Conservation (phyloP, 1,140 invertebrate species). For the Macrocentrus cingulum region DNA sequence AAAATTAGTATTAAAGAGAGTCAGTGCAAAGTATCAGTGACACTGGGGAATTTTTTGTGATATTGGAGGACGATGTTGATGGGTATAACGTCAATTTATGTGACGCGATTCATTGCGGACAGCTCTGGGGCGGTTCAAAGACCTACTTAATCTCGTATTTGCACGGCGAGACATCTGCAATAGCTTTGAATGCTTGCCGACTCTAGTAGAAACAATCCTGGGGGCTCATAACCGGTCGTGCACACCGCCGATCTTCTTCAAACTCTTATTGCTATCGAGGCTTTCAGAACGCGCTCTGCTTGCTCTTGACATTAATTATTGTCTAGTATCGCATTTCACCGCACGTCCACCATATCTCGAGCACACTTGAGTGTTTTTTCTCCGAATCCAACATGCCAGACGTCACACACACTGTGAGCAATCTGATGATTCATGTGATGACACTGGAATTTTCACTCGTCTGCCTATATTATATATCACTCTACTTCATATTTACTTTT, state of each 20-base stretch:
- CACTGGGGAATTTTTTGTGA: no score
- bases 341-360: conserved; percentile 1
- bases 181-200: conserved; percentile 30
- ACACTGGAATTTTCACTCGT: no score
- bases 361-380: neutral
- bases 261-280: neutral
- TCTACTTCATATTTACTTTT: no score
- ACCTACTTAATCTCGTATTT: conserved; percentile 28
- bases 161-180: conserved; percentile 29
- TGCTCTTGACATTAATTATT: conserved; percentile 24
- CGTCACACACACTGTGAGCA: neutral
- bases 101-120: no score
- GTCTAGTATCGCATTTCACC: conserved; percentile 6
- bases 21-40: neutral
- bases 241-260: neutral
- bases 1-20: neutral
- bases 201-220: conserved; percentile 31
- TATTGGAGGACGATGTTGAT: no score
- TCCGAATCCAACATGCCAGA: neutral
- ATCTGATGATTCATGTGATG: neutral
- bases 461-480: no score
- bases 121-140: neutral
- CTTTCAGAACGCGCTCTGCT: conserved; percentile 12
- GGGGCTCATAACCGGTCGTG: conserved; percentile 13
- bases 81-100: no score